A percentile compares a stretch with the other conserved stretches of the same genome.
Evolutionary conservation across 2,888 invertebrate species (phyloP).

Genomic region (Adela reaumurella): DNA sequence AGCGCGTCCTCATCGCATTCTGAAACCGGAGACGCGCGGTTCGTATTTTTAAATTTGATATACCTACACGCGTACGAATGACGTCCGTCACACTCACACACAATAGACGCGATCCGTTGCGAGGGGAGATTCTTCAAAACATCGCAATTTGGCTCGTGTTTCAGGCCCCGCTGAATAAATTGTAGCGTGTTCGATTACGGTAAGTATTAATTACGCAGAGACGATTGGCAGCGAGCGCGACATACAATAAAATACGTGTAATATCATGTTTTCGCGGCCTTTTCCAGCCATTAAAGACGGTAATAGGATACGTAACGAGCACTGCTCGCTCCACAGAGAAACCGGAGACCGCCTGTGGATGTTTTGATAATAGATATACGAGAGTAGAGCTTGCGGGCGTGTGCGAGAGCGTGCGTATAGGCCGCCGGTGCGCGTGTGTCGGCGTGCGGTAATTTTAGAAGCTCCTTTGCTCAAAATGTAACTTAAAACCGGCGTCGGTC

Average conservation of each 20-base stretch:
- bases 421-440: constrained; percentile 21
- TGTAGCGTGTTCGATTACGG: constrained; percentile 44
- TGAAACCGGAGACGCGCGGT: constrained; percentile 39
- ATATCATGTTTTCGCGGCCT: constrained; percentile 57
- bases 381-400: constrained; percentile 12
- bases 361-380: constrained; percentile 58
- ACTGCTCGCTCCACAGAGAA: constrained; percentile 43
- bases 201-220: constrained; percentile 51
- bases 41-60: constrained; percentile 54
- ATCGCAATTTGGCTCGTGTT: neutral
- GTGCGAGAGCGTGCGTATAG: constrained; percentile 34
- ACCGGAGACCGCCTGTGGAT: constrained; percentile 45
- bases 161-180: constrained; percentile 40
- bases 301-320: constrained; percentile 54
- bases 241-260: constrained; percentile 54
- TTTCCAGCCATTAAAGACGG: constrained; percentile 58
- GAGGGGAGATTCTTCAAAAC: neutral
- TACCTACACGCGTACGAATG: neutral
- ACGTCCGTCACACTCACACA: neutral
- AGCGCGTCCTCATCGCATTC: constrained; percentile 14
- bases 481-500: constrained; percentile 51
- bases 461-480: constrained; percentile 56
- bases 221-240: constrained; percentile 21
- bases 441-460: constrained; percentile 55
- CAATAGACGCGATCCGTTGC: neutral